Base-by-base conservation (phyloP, 2,113 vertebrate species). In the Saguinus midas region DNA sequence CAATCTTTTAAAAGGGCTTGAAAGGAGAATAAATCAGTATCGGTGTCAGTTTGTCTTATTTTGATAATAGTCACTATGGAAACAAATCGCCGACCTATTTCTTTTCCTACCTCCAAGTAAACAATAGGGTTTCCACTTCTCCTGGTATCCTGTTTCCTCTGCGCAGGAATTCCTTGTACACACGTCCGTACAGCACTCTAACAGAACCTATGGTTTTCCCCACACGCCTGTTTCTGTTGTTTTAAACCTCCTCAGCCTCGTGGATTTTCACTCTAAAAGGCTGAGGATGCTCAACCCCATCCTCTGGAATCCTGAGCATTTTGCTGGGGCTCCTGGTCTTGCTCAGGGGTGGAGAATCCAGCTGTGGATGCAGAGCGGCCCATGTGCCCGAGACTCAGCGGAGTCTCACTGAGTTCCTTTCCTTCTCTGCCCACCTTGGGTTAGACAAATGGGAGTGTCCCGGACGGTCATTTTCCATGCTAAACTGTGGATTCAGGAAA, bases 71-170 rank as follows among this genome's bases (percentile, higher is more conserved):
- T 99, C 98, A 97, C 99, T 97, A 98, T 99, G 98, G 98, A 98
- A 98, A 99, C 99, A 95, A 98, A 98, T 97, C 97, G 96, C 98
- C 98, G 98, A 98, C 98, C 98, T 98, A 97, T 98, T 99, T 98
- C 97, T 98, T 98, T 98, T 98, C 97, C 94, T 93, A 94, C 80
- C 83, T 97, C 64, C 83, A 97, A 97, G 97, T 98, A 98, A 98
- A 98, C 98, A 98, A 25, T 5, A 70, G 82, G 72, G 70, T 97
- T 96, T 98, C 96, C 95, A 91, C 70, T 97, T 98, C 96, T 98
- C 96, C 48, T 87, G 86, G 91, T 9, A 16, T 72, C 96, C 92
- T 35, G 82, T 83, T 93, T 96, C 96, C 78, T 96, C 93, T 0
- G 23, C 76, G 70, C 80, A 91, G 92, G 52, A 93, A 55, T 96